Percentiles rank a stretch among this genome's conserved stretches.
These are phyloP conservation scores for Drosophila incognita DNA, from an alignment of 2,888 invertebrate genomes.

Conservation along the genomic window DNA sequence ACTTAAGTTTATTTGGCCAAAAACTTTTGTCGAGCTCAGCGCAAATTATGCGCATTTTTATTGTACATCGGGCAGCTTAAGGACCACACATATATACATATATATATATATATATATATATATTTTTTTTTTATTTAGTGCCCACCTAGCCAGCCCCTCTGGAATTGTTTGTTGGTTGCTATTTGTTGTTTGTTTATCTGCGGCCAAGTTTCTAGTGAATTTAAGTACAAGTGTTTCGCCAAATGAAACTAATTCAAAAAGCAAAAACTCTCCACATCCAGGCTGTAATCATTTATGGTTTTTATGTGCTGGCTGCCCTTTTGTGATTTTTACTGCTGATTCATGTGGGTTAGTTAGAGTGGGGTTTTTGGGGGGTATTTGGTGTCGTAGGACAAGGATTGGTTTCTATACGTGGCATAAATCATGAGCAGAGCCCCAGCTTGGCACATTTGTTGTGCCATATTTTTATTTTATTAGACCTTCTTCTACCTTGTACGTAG, in stretches of 20 bases:
- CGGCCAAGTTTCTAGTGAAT: conserved; percentile 52
- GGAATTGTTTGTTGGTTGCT: conserved; percentile 46
- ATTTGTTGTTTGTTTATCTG: conserved; percentile 54
- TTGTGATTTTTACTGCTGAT: conserved; percentile 58
- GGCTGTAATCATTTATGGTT: conserved; percentile 58
- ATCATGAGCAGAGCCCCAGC: conserved; percentile 48
- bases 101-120: background rate
- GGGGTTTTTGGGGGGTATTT: background rate
- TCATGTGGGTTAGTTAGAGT: conserved; percentile 38
- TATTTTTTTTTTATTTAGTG: background rate
- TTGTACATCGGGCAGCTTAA: conserved; percentile 42
- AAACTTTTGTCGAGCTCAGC: conserved; percentile 62
- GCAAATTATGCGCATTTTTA: conserved; percentile 79
- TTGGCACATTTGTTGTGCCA: conserved; percentile 56
- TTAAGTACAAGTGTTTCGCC: conserved; percentile 43
- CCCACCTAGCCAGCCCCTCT: conserved; percentile 4
- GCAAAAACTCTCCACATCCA: conserved; percentile 27
- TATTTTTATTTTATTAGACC: conserved; percentile 74
- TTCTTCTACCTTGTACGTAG: conserved; percentile 45
- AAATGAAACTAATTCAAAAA: conserved; percentile 49
- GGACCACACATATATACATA: conserved; percentile 17
- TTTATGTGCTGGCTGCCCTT: conserved; percentile 41
- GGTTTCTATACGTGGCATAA: conserved; percentile 48
- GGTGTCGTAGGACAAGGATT: conserved; percentile 18
- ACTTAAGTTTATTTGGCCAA: conserved; percentile 71